Percentiles rank a stretch among this genome's conserved stretches.
Evolutionary conservation across 2,797 vertebrate species (phyloP).

Genomic region (Phaenicophaeus curvirostris): DNA sequence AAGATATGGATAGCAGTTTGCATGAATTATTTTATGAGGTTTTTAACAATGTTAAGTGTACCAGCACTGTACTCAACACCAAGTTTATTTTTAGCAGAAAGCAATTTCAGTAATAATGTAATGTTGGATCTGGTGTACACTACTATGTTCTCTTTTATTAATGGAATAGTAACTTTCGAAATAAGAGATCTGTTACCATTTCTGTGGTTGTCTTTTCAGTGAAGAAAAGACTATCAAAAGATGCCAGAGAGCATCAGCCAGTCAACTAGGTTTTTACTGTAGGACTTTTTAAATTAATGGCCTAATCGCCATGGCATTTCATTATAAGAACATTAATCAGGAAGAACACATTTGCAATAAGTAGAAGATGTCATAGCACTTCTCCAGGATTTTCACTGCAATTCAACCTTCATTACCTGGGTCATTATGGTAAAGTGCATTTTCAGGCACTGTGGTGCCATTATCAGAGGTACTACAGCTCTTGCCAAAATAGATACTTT

Average conservation of each 20-base stretch:
- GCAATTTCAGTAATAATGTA: not conserved
- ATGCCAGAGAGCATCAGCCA: not conserved
- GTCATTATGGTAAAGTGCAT: not conserved
- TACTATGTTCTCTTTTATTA: not conserved
- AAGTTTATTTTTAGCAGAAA: not conserved
- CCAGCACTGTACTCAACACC: not conserved
- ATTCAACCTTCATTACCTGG: not conserved
- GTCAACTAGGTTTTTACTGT: not conserved
- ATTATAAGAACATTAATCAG: conserved; percentile 18
- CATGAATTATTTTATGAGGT: conserved; percentile 16
- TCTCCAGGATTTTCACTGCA: not conserved
- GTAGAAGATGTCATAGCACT: not conserved
- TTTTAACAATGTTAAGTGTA: not conserved
- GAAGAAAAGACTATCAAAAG: not conserved
- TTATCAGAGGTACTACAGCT: not conserved
- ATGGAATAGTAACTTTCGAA: not conserved
- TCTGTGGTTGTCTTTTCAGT: not conserved
- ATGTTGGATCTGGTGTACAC: not conserved
- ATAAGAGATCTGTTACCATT: not conserved
- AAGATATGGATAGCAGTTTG: not conserved
- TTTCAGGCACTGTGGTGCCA: not conserved
- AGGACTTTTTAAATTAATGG: not conserved
- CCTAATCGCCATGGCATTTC: not conserved
- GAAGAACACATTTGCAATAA: conserved; percentile 11
- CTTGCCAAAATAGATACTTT: not conserved